Evolutionary conservation across 2,113 vertebrate genomes (phyloP), one percentile per base, ranked within the genome.

Genomic region (Hiodon tergisus): DNA sequence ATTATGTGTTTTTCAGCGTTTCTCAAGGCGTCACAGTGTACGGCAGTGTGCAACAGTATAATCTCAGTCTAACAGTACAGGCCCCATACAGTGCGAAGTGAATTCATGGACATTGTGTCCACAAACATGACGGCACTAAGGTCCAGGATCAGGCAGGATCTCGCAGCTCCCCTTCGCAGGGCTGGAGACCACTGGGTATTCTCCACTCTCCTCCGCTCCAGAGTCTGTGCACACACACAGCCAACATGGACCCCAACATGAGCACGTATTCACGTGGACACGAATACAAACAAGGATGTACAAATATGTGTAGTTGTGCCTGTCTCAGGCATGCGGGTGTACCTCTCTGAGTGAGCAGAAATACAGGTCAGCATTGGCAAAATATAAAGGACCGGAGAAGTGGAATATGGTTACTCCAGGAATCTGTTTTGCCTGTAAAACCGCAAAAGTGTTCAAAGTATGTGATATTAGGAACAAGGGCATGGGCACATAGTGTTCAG

Each of bases 331-430:
- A 31, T 76, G 61, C 60, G 51, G 48, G 61, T 71, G 72, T 72
- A 86, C 87, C 81, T 87, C 81, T 86, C 88, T 95, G 52, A 95
- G 86, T 0, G 89, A 80, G 0, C 89, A 90, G 2, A 91, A 86
- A 0, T 93, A 90, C 67, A 93, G 53, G 78, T 94, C 93, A 55
- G 90, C 90, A 0, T 96, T 97, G 79, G 95, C 93, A 77, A 95
- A 96, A 83, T 94, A 95, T 72, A 96, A 0, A 0, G 94, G 93
- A 72, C 87, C 86, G 0, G 91, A 91, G 67, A 90, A 95, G 60
- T 85, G 89, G 85, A 96, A 92, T 50, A 96, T 86, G 70, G 92
- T 95, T 66, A 97, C 85, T 0, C 94, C 94, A 0, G 93, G 92
- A 80, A 96, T 52, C 77, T 92, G 89, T 57, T 81, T 86, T 71